These are phyloP conservation scores for Galaxias olidus DNA, from an alignment of 2,797 vertebrate genomes.

Conservation along the genomic window DNA sequence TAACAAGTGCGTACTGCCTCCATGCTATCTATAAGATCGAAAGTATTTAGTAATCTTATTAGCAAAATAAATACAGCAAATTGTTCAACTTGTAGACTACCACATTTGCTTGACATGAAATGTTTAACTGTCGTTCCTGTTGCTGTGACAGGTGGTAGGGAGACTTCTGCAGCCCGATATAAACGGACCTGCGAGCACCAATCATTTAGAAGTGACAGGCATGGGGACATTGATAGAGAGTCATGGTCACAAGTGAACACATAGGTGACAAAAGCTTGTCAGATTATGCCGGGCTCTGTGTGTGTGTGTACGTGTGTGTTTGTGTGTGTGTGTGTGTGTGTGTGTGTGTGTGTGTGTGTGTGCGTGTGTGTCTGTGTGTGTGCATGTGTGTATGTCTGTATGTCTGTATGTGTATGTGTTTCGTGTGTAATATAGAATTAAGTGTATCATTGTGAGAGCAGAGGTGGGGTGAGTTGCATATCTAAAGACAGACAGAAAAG, in stretches of 20 bases:
- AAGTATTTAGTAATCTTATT: too few relatives aligned
- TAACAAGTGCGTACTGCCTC: too few relatives aligned
- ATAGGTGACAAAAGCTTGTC: conserved; percentile 13
- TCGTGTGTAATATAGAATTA: too few relatives aligned
- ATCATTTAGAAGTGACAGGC: conserved; percentile 36
- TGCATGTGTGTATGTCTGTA: neutral
- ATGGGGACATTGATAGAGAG: conserved; percentile 5
- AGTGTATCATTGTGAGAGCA: neutral
- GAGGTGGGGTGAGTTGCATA: conserved; percentile 3
- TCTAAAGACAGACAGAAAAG: conserved; percentile 13
- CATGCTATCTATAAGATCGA: too few relatives aligned
- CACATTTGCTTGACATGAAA: too few relatives aligned
- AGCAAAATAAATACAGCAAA: too few relatives aligned
- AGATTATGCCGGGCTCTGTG: conserved; percentile 8
- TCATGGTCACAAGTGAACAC: conserved; percentile 23
- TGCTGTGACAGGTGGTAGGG: conserved; percentile 44
- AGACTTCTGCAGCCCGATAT: conserved; percentile 27
- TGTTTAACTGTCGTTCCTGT: conserved; percentile 4
- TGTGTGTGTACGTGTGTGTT: conserved; percentile 10
- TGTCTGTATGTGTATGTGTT: too few relatives aligned
- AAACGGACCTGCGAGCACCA: conserved; percentile 6
- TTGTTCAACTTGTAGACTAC: too few relatives aligned
- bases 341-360: neutral
- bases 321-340: neutral
- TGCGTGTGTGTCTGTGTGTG: conserved; percentile 12